These are phyloP conservation scores for Cochlearius cochlearius DNA, from an alignment of 2,113 vertebrate genomes.

Conservation along the genomic window DNA sequence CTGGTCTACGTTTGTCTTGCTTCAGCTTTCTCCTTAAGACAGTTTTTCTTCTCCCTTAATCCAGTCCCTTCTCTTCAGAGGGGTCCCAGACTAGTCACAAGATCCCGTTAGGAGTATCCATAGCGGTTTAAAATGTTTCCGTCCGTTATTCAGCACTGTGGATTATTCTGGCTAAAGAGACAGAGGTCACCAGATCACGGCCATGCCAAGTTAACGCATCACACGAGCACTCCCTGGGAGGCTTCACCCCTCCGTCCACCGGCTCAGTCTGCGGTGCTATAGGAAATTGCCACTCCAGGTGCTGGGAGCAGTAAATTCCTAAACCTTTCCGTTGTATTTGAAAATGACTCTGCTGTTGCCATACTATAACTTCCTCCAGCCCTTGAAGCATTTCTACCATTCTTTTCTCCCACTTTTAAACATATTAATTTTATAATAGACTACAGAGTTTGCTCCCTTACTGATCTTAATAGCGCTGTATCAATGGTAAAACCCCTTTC, in stretches of 20 bases:
- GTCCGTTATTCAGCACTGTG: background rate
- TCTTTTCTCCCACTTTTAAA: background rate
- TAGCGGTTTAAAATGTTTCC: background rate
- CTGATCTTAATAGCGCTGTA: background rate
- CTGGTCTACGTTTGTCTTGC: background rate
- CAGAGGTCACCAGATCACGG: background rate
- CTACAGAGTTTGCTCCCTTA: background rate
- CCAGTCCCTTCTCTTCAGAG: background rate
- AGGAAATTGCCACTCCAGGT: background rate
- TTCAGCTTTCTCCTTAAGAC: background rate
- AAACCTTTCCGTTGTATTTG: background rate
- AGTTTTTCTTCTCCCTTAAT: background rate
- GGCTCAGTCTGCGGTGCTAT: accelerated
- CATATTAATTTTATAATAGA: background rate
- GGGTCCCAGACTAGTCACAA: background rate
- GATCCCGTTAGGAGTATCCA: background rate
- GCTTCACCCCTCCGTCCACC: background rate
- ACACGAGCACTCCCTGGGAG: accelerated
- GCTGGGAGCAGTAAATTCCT: background rate
- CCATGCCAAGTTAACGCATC: background rate
- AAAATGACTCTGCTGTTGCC: background rate
- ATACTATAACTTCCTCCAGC: background rate
- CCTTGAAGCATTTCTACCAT: background rate
- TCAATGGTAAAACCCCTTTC: background rate
- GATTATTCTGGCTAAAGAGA: background rate